Percentiles rank a stretch among this genome's conserved stretches.
phyloP scores from a whole-genome alignment of 2,113 vertebrate genomes.

The Tauraco erythrolophus region DNA sequence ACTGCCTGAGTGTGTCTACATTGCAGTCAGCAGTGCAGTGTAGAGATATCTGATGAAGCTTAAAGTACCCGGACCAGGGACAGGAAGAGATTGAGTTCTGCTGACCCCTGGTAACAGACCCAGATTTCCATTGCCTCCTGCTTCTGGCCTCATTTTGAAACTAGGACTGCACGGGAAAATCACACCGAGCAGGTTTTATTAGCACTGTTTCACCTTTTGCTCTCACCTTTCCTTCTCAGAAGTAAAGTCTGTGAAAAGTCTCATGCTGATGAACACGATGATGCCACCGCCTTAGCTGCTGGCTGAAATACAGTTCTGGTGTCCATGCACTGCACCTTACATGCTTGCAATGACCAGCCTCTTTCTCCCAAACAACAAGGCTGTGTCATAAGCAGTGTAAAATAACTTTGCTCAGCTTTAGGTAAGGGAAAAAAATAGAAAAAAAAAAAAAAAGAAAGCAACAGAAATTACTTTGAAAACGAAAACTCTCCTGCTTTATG shows the following conservation, averaged over 20 bases:
- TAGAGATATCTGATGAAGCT: background rate
- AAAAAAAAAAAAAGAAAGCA: background rate
- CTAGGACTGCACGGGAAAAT: background rate
- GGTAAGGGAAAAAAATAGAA: background rate
- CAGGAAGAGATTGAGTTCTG: background rate
- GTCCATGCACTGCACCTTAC: background rate
- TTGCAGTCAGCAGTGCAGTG: background rate
- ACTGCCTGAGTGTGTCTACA: background rate
- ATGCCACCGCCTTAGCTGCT: background rate
- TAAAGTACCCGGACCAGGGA: background rate
- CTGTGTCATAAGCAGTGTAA: background rate
- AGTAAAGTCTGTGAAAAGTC: background rate
- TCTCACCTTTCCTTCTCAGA: background rate
- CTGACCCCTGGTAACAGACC: background rate
- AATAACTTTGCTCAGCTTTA: background rate
- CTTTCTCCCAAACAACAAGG: background rate
- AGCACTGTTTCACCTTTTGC: background rate
- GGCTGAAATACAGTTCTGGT: background rate
- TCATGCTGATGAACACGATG: background rate
- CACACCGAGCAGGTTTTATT: background rate
- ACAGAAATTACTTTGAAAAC: background rate
- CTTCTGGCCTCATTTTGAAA: background rate
- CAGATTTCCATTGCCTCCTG: background rate
- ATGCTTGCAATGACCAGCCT: background rate
- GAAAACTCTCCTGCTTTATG: background rate